Evolutionary conservation across 2,113 vertebrate species (phyloP).

Genomic region (Hippocampus comes): DNA sequence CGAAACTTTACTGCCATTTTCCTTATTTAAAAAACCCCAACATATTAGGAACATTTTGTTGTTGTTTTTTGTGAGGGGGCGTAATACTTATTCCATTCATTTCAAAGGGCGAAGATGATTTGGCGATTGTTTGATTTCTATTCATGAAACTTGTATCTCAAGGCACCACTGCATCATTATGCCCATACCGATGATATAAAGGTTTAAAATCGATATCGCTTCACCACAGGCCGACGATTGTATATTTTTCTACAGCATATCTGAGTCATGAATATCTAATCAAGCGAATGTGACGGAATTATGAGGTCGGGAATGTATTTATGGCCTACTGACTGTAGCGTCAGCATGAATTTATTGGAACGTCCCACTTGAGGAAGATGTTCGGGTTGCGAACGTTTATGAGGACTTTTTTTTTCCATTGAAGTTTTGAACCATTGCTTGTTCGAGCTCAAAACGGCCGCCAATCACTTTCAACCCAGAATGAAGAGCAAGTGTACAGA

Average conservation of each 20-base stretch:
- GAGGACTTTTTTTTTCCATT: no score
- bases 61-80: no score
- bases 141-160: not conserved
- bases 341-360: conserved; percentile 37
- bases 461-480: not conserved
- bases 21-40: no score
- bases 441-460: not conserved
- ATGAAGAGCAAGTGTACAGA: conserved; percentile 27
- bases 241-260: conserved; percentile 74
- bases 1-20: no score
- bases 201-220: conserved; percentile 50
- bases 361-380: conserved; percentile 15
- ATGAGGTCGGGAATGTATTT: conserved; percentile 44
- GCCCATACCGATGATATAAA: conserved; percentile 8
- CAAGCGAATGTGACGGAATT: conserved; percentile 54
- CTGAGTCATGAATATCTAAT: conserved; percentile 63
- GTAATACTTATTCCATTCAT: not conserved
- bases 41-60: no score
- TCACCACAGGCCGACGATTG: conserved; percentile 71
- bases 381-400: no score
- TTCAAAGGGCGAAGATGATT: no score
- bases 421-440: no score
- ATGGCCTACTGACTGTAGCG: conserved; percentile 30
- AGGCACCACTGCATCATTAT: no score
- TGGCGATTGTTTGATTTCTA: no score